phyloP scores from a whole-genome alignment of 2,113 vertebrate species.

The Bos javanicus region DNA sequence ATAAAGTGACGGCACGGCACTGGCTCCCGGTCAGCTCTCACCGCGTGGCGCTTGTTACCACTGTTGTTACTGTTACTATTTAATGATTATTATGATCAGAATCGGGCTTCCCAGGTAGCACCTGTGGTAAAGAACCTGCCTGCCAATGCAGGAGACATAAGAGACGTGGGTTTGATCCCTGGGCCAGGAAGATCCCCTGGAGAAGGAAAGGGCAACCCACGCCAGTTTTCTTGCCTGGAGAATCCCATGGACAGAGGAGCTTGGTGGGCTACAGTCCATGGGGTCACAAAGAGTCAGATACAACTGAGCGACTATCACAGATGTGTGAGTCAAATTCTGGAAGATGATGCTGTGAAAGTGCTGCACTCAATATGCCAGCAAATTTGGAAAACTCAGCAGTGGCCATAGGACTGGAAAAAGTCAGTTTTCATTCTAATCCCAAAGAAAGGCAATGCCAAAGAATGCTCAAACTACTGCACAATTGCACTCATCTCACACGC shows the following conservation, averaged over 20 bases:
- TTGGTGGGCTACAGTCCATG: neutral
- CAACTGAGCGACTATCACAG: neutral
- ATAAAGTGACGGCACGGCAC: fast-evolving
- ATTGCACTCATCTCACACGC: too few species aligned
- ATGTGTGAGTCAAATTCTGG: neutral
- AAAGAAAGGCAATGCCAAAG: too few species aligned
- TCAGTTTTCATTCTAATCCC: too few species aligned
- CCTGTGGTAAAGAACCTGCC: neutral
- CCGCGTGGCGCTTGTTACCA: fast-evolving
- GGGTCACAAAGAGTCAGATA: neutral
- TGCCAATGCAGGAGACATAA: neutral
- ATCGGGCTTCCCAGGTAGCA: neutral
- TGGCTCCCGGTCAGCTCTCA: fast-evolving
- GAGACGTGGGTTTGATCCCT: neutral
- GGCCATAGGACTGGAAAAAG: too few species aligned
- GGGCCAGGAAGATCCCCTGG: neutral
- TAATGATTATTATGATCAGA: too few species aligned
- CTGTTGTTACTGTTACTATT: neutral
- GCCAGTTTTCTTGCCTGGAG: neutral
- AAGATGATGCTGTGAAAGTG: too few species aligned
- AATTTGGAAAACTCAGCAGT: too few species aligned
- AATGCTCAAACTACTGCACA: too few species aligned
- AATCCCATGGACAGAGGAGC: neutral
- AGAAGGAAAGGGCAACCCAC: neutral
- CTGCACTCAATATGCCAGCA: too few species aligned